These are phyloP conservation scores for Intellagama lesueurii DNA, from an alignment of 2,797 vertebrate genomes.

Conservation along the genomic window DNA sequence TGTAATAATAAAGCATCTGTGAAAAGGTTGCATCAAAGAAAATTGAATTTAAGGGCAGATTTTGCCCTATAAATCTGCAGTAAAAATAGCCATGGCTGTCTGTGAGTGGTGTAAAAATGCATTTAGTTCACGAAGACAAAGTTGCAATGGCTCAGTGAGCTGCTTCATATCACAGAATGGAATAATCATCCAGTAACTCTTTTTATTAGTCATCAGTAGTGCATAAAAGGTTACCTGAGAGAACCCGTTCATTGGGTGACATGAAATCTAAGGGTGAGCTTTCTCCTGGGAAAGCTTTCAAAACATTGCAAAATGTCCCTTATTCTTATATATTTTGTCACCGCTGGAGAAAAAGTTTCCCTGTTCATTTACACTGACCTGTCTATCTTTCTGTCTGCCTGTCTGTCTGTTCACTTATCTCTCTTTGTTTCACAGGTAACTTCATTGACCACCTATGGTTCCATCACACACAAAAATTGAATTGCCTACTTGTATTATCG, in stretches of 20 bases:
- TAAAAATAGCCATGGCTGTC: conserved; percentile 74
- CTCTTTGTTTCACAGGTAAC: neutral
- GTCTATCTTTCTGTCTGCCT: neutral
- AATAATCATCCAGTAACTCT: conserved; percentile 73
- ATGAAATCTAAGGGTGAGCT: conserved; percentile 55
- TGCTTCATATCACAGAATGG: conserved; percentile 70
- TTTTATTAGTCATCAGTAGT: conserved; percentile 71
- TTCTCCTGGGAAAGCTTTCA: fast-evolving
- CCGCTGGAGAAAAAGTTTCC: neutral
- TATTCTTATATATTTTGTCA: neutral
- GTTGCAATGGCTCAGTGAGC: conserved; percentile 67
- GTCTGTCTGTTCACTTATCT: neutral
- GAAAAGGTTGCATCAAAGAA: conserved; percentile 70
- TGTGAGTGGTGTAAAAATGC: conserved; percentile 73
- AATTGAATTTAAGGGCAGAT: conserved; percentile 72
- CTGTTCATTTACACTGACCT: neutral
- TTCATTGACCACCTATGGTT: neutral
- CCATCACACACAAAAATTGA: neutral
- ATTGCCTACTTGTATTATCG: neutral
- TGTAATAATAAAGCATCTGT: conserved; percentile 46
- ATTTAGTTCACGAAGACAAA: conserved; percentile 62
- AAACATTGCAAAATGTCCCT: neutral
- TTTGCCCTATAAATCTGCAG: conserved; percentile 71
- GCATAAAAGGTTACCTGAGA: conserved; percentile 67
- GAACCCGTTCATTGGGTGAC: conserved; percentile 64